Evolutionary conservation across 2,797 vertebrate genomes (phyloP).

Genomic region (Hypotaenidia philippensis): DNA sequence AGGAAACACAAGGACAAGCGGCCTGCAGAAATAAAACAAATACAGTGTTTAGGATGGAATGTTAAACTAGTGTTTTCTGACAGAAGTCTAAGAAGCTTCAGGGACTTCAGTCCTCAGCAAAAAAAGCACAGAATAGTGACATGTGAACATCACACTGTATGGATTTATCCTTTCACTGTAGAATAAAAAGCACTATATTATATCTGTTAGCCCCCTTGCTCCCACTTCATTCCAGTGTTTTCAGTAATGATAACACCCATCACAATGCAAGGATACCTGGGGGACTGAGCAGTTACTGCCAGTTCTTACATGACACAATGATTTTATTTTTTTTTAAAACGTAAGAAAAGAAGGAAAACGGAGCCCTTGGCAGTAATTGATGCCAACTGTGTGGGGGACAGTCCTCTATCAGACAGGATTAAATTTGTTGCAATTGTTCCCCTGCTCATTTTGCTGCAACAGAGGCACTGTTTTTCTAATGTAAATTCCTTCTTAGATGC

Average conservation of each 20-base stretch:
- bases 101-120: neutral
- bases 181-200: neutral
- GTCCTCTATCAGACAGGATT: neutral
- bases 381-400: neutral
- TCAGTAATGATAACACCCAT: neutral
- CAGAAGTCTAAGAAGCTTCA: neutral
- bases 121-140: neutral
- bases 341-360: neutral
- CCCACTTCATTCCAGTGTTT: neutral
- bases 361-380: neutral
- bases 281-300: neutral
- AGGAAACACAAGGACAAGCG: neutral
- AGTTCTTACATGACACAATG: neutral
- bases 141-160: accelerated
- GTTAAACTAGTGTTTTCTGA: neutral
- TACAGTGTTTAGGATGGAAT: neutral
- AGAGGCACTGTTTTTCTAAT: neutral
- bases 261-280: neutral
- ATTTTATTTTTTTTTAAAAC: neutral
- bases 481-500: neutral
- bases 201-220: neutral
- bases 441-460: neutral
- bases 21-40: neutral
- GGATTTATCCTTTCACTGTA: neutral
- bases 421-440: neutral